A percentile compares a stretch with the other conserved stretches of the same genome.
Evolutionary conservation across 2,797 vertebrate genomes (phyloP).

Genomic region (Myripristis jacobus): DNA sequence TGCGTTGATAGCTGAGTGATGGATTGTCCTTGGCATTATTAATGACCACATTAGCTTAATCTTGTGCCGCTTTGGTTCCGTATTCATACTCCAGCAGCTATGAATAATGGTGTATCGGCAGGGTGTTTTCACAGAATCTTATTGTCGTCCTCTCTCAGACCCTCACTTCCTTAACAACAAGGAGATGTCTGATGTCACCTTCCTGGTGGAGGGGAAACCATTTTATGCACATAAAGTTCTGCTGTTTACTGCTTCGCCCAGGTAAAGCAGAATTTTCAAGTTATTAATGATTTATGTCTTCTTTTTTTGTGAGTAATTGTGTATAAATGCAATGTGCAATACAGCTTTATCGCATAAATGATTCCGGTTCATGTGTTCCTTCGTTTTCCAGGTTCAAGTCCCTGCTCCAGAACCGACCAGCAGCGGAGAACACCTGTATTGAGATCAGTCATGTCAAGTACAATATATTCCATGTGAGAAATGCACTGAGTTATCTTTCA

Average conservation of each 20-base stretch:
- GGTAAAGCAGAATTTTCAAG: slow-evolving; percentile 64
- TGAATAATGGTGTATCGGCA: slow-evolving; percentile 11
- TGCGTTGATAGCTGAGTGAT: slow-evolving; percentile 31
- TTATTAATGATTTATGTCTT: neutral
- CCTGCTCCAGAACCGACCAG: slow-evolving; percentile 93
- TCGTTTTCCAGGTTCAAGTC: slow-evolving; percentile 90
- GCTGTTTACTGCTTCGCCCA: slow-evolving; percentile 85
- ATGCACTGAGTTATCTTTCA: neutral
- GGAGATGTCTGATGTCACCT: slow-evolving; percentile 88
- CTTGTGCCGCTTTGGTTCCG: slow-evolving; percentile 21
- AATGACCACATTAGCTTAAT: slow-evolving; percentile 34
- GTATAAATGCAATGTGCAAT: neutral
- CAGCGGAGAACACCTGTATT: slow-evolving; percentile 95
- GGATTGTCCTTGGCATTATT: slow-evolving; percentile 9
- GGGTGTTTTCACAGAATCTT: slow-evolving; percentile 13
- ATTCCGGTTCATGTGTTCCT: neutral
- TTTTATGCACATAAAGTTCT: slow-evolving; percentile 87
- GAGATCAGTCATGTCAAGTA: slow-evolving; percentile 99
- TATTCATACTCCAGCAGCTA: neutral
- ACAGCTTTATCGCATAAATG: slow-evolving; percentile 35
- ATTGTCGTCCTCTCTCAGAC: slow-evolving; percentile 72
- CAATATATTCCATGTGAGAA: slow-evolving; percentile 92
- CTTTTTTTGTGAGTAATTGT: neutral
- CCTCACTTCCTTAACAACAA: slow-evolving; percentile 87
- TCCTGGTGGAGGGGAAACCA: slow-evolving; percentile 87